Percentiles rank a stretch among this genome's conserved stretches.
Conservation (phyloP, 2,113 vertebrate species). For the Camarhynchus parvulus region DNA sequence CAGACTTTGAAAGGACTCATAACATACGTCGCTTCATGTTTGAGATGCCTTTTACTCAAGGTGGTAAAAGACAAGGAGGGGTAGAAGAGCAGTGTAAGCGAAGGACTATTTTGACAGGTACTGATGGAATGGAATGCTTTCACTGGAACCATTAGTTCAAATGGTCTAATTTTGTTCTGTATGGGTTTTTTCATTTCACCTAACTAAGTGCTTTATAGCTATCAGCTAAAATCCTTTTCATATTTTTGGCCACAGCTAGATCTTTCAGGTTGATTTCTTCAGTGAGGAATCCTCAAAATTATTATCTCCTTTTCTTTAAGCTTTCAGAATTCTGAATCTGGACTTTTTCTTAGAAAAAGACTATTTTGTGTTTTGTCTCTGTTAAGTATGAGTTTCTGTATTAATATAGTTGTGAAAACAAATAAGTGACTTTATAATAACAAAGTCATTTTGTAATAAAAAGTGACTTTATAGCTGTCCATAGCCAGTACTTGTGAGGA, state of each 20-base stretch:
- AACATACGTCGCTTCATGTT: slow-evolving; percentile 97
- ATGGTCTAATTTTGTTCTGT: neutral
- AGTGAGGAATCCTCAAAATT: neutral
- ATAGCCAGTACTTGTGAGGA: neutral
- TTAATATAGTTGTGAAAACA: neutral
- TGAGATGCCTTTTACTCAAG: slow-evolving; percentile 96
- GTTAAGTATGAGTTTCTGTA: neutral
- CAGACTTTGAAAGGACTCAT: slow-evolving; percentile 94
- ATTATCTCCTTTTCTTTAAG: neutral
- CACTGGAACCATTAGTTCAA: neutral
- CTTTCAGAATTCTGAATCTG: neutral
- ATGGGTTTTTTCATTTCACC: neutral
- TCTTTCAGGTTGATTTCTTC: neutral
- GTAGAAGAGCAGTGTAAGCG: slow-evolving; percentile 97
- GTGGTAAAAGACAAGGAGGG: slow-evolving; percentile 92
- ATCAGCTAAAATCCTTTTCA: neutral
- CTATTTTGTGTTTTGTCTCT: neutral
- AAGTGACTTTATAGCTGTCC: neutral
- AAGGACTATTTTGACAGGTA: slow-evolving; percentile 93
- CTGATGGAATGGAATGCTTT: neutral
- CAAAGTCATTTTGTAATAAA: neutral
- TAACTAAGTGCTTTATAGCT: neutral
- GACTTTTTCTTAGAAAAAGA: neutral
- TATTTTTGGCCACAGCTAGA: neutral
- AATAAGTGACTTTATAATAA: neutral